Percentiles rank a stretch among this genome's conserved stretches.
These are phyloP conservation scores for Catocala nupta DNA, from an alignment of 2,888 invertebrate species.

Conservation along the genomic window DNA sequence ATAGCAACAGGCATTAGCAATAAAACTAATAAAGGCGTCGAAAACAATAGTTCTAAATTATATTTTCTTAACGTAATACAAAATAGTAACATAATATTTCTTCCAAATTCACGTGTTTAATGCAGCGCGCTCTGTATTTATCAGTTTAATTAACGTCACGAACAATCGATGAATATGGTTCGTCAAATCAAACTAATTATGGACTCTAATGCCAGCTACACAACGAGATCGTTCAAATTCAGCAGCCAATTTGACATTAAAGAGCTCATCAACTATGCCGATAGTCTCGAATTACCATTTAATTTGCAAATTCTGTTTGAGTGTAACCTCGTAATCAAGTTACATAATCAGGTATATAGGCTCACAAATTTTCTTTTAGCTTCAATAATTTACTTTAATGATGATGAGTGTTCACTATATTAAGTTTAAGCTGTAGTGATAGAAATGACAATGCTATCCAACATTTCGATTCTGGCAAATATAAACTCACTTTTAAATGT, in stretches of 20 bases:
- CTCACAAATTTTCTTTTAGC: not conserved
- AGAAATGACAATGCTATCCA: too few relatives aligned
- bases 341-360: not conserved
- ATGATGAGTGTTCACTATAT: not conserved
- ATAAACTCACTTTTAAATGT: not conserved
- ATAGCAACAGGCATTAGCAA: too few relatives aligned
- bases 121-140: not conserved
- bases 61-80: too few relatives aligned
- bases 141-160: not conserved
- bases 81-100: too few relatives aligned
- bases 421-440: too few relatives aligned
- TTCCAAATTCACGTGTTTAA: too few relatives aligned
- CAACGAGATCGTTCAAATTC: not conserved
- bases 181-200: constrained; percentile 4
- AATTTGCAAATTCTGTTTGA: not conserved
- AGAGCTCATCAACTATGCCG: not conserved
- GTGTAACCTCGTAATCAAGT: not conserved
- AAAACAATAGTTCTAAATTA: too few relatives aligned
- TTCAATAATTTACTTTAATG: not conserved
- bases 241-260: not conserved
- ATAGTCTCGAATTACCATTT: not conserved
- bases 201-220: not conserved
- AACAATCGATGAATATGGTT: constrained; percentile 2
- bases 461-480: not conserved
- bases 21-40: too few relatives aligned